Evolutionary conservation across 2,888 invertebrate species (phyloP).

Genomic region (Chymomyza fuscimana): DNA sequence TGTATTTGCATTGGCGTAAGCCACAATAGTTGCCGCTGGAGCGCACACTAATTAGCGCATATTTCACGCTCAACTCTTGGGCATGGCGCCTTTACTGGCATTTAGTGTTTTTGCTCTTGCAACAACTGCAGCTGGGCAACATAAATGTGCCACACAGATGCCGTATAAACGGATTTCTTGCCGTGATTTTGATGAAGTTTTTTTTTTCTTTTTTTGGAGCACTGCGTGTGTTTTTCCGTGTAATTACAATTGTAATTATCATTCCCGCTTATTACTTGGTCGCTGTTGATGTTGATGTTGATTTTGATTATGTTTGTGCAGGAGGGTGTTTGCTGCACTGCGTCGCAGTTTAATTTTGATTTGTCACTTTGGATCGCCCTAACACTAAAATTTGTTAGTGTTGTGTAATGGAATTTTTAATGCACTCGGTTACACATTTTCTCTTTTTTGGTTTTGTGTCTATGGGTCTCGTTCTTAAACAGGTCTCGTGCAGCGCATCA

Average conservation of each 20-base stretch:
- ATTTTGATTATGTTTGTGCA: not conserved
- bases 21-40: conserved; percentile 48
- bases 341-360: conserved; percentile 66
- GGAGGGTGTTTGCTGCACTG: conserved; percentile 42
- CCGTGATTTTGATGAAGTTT: not conserved
- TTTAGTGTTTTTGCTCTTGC: conserved; percentile 42
- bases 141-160: no score
- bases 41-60: conserved; percentile 69
- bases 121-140: conserved; percentile 18
- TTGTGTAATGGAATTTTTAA: conserved; percentile 66
- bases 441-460: not conserved
- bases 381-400: conserved; percentile 4
- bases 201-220: not conserved
- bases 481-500: not conserved
- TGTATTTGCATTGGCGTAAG: not conserved
- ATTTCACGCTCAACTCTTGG: conserved; percentile 54
- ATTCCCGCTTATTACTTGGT: conserved; percentile 48
- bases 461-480: not conserved
- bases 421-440: conserved; percentile 11
- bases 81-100: not conserved
- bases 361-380: conserved; percentile 48
- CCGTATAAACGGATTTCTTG: not conserved
- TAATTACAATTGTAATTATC: conserved; percentile 70
- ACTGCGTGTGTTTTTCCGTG: conserved; percentile 29
- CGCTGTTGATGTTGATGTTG: conserved; percentile 18